Evolutionary conservation across 2,113 vertebrate species (phyloP), one percentile per base, ranked within the genome.

Genomic region (Rattus rattus): DNA sequence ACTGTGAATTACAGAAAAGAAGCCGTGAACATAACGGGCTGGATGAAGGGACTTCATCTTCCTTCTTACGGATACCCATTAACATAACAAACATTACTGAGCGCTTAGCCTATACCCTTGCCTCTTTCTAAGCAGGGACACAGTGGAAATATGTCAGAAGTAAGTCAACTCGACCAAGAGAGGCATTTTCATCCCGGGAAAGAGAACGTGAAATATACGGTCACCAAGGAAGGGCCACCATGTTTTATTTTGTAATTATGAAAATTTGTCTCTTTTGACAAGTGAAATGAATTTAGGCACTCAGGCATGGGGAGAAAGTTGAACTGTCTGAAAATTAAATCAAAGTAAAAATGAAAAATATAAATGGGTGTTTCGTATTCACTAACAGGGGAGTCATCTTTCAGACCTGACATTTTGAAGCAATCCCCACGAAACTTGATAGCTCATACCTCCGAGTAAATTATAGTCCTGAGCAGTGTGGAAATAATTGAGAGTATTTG

Each of bases 251-350:
- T 97, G 98, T 99, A 99, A 99, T 99, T 99, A 99, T 97, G 97
- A 99, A 99, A 98, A 98, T 98, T 98, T 98, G 98, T 99, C 98
- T 98, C 97, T 98, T 97, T 97, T 97, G 98, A 98, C 98, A 99
- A 98, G 98, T 97, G 97, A 98, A 99, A 99, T 98, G 98, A 98
- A 99, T 98, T 98, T 98, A 98, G 97, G 98, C 98, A 98, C 90
- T 98, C 98, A 98, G 98, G 98, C 98, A 98, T 98, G 95, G 97
- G 98, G 97, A 96, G 96, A 98, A 98, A 99, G 98, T 99, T 98
- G 98, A 98, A 98, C 98, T 98, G 97, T 98, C 98, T 99, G 98
- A 98, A 98, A 99, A 99, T 98, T 98, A 98, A 99, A 99, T 98
- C 98, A 99, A 99, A 99, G 98, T 98, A 97, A 99, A 98, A 99